Evolutionary conservation across 2,888 invertebrate genomes (phyloP).

Genomic region (Perdita meconis): DNA sequence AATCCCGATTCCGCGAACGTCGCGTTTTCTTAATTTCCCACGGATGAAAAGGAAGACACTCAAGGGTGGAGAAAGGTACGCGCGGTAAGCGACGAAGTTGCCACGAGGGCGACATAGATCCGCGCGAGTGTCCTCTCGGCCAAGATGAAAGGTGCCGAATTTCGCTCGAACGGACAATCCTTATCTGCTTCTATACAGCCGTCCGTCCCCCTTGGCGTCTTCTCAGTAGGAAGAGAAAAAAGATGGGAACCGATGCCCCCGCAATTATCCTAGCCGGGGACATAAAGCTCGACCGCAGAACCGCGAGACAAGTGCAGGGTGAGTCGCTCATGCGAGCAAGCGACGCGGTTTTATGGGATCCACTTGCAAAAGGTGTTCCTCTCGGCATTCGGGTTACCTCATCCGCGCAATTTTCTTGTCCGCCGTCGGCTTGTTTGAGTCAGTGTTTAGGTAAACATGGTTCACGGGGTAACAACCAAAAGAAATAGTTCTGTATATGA

Average conservation of each 20-base stretch:
- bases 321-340: slow-evolving; percentile 53
- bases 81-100: slow-evolving; percentile 37
- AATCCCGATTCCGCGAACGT: not conserved
- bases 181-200: slow-evolving; percentile 74
- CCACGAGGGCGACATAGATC: slow-evolving; percentile 42
- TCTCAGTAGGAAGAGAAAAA: slow-evolving; percentile 45
- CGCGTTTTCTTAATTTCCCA: slow-evolving; percentile 5
- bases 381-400: slow-evolving; percentile 59
- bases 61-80: not conserved
- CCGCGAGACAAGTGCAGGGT: slow-evolving; percentile 61
- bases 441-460: slow-evolving; percentile 8
- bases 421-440: slow-evolving; percentile 3
- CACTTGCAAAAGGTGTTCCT: slow-evolving; percentile 50
- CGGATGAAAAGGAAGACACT: not conserved
- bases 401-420: slow-evolving; percentile 48
- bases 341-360: slow-evolving; percentile 40
- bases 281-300: slow-evolving; percentile 62
- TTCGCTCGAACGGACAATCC: slow-evolving; percentile 77
- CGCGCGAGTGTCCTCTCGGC: slow-evolving; percentile 22
- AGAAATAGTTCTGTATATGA: not conserved
- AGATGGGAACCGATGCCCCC: slow-evolving; percentile 53
- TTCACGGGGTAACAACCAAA: not conserved
- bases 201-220: slow-evolving; percentile 23
- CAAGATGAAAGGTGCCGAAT: slow-evolving; percentile 78
- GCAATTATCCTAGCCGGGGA: slow-evolving; percentile 63